Conservation (phyloP, 1,140 invertebrate species). For the Subanguina moxae region DNA sequence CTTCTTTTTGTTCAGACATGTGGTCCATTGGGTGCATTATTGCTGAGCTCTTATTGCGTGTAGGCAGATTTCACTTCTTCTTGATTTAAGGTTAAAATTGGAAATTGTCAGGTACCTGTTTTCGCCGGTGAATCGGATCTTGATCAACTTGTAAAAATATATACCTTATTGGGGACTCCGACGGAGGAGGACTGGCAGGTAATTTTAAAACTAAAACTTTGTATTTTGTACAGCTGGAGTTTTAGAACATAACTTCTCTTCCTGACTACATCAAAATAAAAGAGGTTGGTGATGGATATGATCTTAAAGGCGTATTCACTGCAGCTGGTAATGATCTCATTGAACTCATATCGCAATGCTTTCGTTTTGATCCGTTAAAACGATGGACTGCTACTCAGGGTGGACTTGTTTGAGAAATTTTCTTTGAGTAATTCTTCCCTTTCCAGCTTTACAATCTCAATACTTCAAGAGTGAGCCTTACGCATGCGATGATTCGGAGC, state of each 20-base stretch:
- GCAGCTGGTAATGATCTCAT: conserved; percentile 90
- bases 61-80: conserved; percentile 34
- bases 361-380: conserved; percentile 78
- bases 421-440: not conserved
- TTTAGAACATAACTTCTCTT: conserved; percentile 73
- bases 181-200: conserved; percentile 83
- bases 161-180: conserved; percentile 84
- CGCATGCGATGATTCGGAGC: conserved; percentile 51
- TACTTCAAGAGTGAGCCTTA: conserved; percentile 51
- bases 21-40: conserved; percentile 95
- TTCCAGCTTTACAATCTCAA: conserved; percentile 35
- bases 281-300: conserved; percentile 70
- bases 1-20: not conserved
- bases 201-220: conserved; percentile 12
- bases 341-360: conserved; percentile 73
- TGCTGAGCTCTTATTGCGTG: conserved; percentile 82
- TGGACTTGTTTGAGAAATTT: not conserved
- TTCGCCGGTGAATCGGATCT: conserved; percentile 92
- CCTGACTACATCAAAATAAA: conserved; percentile 92
- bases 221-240: conserved; percentile 29
- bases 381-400: conserved; percentile 66
- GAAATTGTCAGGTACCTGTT: conserved; percentile 72
- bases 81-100: not conserved
- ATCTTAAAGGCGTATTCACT: conserved; percentile 78
- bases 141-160: conserved; percentile 90